These are phyloP conservation scores for Marisa cornuarietis DNA, from an alignment of 1,140 invertebrate species.

Conservation along the genomic window DNA sequence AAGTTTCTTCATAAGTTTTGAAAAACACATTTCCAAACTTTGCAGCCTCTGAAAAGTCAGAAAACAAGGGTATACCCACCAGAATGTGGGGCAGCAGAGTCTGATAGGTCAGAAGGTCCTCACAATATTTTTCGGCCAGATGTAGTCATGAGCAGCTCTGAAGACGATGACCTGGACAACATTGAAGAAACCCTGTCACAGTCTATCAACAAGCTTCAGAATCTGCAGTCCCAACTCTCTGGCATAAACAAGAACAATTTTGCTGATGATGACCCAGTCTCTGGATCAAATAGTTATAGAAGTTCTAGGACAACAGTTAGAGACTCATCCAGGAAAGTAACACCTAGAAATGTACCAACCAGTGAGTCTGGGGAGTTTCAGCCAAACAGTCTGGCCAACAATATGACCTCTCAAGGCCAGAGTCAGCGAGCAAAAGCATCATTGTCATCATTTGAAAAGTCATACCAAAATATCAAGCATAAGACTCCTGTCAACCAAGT, in stretches of 20 bases:
- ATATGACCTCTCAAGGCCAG: slow-evolving; percentile 57
- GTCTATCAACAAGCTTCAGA: slow-evolving; percentile 42
- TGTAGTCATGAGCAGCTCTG: slow-evolving; percentile 52
- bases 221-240: slow-evolving; percentile 36
- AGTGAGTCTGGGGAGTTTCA: slow-evolving; percentile 1
- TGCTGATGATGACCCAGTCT: not conserved
- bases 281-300: slow-evolving; percentile 27
- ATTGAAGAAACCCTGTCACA: slow-evolving; percentile 41
- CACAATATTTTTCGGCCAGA: slow-evolving; percentile 59
- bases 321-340: slow-evolving; percentile 15
- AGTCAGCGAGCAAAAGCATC: slow-evolving; percentile 55
- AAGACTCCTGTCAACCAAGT: slow-evolving; percentile 64
- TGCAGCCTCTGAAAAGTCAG: slow-evolving; percentile 21
- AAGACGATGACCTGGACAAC: slow-evolving; percentile 44
- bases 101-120: slow-evolving; percentile 30
- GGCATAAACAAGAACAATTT: slow-evolving; percentile 27
- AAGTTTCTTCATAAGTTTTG: not conserved
- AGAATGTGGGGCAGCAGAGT: not conserved
- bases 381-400: slow-evolving; percentile 56
- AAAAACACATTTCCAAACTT: slow-evolving; percentile 2
- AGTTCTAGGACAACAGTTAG: slow-evolving; percentile 18
- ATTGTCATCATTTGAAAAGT: slow-evolving; percentile 61
- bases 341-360: too few species aligned
- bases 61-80: slow-evolving; percentile 4
- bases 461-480: slow-evolving; percentile 65